A percentile compares a stretch with the other conserved stretches of the same genome.
Conservation (phyloP, 2,797 vertebrate genomes). For the Ceryle rudis region DNA sequence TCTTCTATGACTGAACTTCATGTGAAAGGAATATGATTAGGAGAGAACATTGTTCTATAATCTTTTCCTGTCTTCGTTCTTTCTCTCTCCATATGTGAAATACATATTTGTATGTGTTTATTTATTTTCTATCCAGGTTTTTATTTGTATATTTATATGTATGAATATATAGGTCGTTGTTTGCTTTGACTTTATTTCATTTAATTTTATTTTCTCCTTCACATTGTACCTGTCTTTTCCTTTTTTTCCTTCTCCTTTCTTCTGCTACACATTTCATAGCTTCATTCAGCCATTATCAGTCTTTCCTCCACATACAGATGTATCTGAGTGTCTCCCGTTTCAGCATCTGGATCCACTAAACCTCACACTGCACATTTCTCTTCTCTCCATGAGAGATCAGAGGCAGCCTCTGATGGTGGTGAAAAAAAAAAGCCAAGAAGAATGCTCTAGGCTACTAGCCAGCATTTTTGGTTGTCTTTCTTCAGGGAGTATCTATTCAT, state of each 20-base stretch:
- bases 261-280: not conserved
- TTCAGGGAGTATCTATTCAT: not conserved
- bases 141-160: not conserved
- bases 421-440: not conserved
- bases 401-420: not conserved
- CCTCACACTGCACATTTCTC: not conserved
- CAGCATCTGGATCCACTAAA: constrained; percentile 27
- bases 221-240: not conserved
- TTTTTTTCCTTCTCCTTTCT: not conserved
- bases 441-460: not conserved
- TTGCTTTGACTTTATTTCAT: not conserved
- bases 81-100: not conserved
- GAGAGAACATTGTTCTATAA: not conserved
- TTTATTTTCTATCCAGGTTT: not conserved
- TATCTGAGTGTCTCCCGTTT: not conserved
- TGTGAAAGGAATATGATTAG: not conserved
- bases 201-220: not conserved
- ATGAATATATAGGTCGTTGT: not conserved
- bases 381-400: not conserved
- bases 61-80: not conserved
- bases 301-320: not conserved
- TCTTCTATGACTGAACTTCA: not conserved
- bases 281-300: not conserved
- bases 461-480: not conserved
- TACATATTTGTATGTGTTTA: too few species aligned